phyloP scores from a whole-genome alignment of 2,113 vertebrate genomes.

The Oreochromis aureus region DNA sequence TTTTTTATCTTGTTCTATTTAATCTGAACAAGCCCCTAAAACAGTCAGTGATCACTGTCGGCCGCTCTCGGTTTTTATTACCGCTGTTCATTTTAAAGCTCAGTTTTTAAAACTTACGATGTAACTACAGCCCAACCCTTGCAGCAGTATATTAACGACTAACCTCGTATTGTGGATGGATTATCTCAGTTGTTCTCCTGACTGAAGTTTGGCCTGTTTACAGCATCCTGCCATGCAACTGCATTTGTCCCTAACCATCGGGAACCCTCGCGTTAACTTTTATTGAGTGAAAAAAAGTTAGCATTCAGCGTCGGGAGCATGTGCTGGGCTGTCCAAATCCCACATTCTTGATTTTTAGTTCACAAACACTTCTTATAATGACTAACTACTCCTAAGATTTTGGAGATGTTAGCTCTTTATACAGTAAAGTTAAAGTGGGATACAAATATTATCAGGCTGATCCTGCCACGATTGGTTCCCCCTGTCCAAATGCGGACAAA shows the following conservation, averaged over 20 bases:
- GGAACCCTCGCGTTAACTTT: background rate
- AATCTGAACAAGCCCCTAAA: background rate
- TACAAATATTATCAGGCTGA: no score
- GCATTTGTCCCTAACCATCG: background rate
- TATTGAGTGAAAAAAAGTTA: background rate
- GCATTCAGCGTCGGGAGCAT: no score
- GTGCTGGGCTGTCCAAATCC: no score
- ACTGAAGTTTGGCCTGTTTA: accelerated
- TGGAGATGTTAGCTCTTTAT: no score
- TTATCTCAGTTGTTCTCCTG: background rate
- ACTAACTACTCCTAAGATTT: no score
- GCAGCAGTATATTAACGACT: background rate
- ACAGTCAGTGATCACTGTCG: background rate
- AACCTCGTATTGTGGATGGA: background rate
- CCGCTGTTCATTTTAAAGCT: background rate
- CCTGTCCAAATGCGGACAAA: no score
- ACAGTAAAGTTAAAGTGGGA: no score
- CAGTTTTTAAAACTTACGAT: background rate
- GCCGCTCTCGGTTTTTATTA: background rate
- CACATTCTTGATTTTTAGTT: no score
- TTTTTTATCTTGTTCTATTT: background rate
- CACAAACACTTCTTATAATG: no score
- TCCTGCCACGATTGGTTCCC: no score
- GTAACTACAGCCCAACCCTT: background rate
- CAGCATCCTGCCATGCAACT: background rate